phyloP scores from a whole-genome alignment of 2,797 vertebrate genomes.

The Phyllotis vaccarum region DNA sequence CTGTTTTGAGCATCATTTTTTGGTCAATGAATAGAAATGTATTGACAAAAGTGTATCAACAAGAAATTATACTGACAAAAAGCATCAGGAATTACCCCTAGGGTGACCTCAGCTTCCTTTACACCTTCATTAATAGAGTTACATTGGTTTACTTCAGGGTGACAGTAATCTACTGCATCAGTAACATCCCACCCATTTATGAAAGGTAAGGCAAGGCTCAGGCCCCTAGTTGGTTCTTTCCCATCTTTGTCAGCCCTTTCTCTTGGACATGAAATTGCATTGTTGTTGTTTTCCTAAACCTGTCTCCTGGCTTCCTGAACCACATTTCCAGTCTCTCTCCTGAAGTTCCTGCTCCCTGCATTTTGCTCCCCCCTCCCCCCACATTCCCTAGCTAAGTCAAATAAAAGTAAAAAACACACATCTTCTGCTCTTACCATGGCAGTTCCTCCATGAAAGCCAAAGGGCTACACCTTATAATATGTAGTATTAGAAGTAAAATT shows the following conservation, averaged over 20 bases:
- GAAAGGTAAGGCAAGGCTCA: too few species aligned
- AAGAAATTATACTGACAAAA: background rate
- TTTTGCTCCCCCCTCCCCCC: background rate
- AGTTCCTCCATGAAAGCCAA: background rate
- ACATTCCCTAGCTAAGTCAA: background rate
- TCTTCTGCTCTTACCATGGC: background rate
- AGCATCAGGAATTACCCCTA: background rate
- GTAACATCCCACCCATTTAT: background rate
- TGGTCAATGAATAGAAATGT: background rate
- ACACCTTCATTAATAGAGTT: background rate
- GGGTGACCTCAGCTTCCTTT: background rate
- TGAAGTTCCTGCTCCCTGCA: background rate
- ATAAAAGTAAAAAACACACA: rapidly evolving
- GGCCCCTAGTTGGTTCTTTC: background rate
- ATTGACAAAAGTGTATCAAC: background rate
- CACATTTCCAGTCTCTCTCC: background rate
- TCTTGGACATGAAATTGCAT: background rate
- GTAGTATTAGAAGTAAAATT: background rate
- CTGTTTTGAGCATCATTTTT: background rate
- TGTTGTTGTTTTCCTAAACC: background rate
- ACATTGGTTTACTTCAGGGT: background rate
- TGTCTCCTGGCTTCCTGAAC: too few species aligned
- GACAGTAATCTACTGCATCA: background rate
- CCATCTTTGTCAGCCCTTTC: background rate
- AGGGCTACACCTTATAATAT: background rate